Base-by-base conservation (phyloP, 2,888 invertebrate species). In the Himalopsyche tibetana region DNA sequence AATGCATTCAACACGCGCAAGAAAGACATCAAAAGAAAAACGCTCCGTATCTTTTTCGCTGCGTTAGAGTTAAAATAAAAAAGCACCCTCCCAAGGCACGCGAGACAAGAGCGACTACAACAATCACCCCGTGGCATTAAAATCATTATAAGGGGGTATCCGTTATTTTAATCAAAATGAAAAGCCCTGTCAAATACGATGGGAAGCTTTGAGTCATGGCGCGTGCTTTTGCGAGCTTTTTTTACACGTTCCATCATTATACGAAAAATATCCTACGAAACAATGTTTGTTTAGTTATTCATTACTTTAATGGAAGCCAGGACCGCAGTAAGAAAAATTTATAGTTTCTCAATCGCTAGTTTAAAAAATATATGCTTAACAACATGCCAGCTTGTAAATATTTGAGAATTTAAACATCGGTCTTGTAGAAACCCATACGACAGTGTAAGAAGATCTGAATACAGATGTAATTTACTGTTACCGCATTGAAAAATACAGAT, bases 251-350 rank as follows among this genome's bases (percentile, higher is more conserved):
- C 86, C 51, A 83, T 88, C 86, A 87, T 87, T 87, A 87, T 81
- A 80, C 85, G 88, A 56, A 80, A 85, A 87, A 86, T 87, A 88
- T 88, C 88, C 84, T 85, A 84, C 80, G 87, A 88, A 87, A 86
- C 88, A 88, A 87, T 88, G 88, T 87, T 88, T 88, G 88, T 81
- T 87, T 82, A 88, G 85, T 87, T 88, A 87, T 88, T 88, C 88
- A 88, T 88, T 88, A 88, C 83, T 85, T 88, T 88, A 88, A 88
- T 88, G 88, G 88, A 88, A 86, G 84, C 80, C 84, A 74, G 74
- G 74, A 36, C 74, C 82, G 74, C 36, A 74, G 15, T 12, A 51
- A 51, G 15, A 15, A 51, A 4, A 45, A 11, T 45, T 0, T 9
- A 15, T 51, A 51, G 12, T 51, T 51, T 51, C 2, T 15, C 51